Evolutionary conservation across 2,888 invertebrate species (phyloP).

Genomic region (Caprella mutica): DNA sequence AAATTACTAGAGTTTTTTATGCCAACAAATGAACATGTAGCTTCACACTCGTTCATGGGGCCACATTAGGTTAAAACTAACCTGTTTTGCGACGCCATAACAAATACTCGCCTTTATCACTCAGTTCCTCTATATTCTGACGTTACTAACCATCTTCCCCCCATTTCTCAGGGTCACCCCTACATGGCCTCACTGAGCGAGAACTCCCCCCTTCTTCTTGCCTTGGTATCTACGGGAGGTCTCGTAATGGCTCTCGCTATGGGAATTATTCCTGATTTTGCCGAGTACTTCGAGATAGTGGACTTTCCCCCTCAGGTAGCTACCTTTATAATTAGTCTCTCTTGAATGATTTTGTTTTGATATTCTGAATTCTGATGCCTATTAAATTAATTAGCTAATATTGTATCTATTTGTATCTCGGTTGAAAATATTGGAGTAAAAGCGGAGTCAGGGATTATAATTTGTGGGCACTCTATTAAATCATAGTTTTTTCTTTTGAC

Average conservation of each 20-base stretch:
- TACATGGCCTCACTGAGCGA: constrained; percentile 94
- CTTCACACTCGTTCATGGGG: too few relatives aligned
- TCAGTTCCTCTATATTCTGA: not conserved
- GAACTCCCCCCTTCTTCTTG: constrained; percentile 85
- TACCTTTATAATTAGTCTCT: too few relatives aligned
- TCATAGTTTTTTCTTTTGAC: not conserved
- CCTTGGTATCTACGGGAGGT: constrained; percentile 68
- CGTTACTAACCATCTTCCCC: constrained; percentile 13
- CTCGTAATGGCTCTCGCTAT: constrained; percentile 73
- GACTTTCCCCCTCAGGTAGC: constrained; percentile 82
- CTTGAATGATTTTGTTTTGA: too few relatives aligned
- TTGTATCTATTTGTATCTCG: not conserved
- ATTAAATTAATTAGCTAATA: not conserved
- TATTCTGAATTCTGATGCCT: not conserved
- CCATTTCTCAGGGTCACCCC: constrained; percentile 70
- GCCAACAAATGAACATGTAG: too few relatives aligned
- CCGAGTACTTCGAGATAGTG: constrained; percentile 86
- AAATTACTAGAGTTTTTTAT: too few relatives aligned
- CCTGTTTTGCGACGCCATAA: too few relatives aligned
- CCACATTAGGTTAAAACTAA: too few relatives aligned
- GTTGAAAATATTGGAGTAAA: too few relatives aligned
- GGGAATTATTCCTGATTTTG: constrained; percentile 71
- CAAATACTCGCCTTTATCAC: too few relatives aligned
- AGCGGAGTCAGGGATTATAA: too few relatives aligned
- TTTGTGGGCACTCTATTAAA: not conserved